Evolutionary conservation across 2,888 invertebrate species (phyloP), one percentile per base, ranked within the genome.

Genomic region (Pterostichus madidus): DNA sequence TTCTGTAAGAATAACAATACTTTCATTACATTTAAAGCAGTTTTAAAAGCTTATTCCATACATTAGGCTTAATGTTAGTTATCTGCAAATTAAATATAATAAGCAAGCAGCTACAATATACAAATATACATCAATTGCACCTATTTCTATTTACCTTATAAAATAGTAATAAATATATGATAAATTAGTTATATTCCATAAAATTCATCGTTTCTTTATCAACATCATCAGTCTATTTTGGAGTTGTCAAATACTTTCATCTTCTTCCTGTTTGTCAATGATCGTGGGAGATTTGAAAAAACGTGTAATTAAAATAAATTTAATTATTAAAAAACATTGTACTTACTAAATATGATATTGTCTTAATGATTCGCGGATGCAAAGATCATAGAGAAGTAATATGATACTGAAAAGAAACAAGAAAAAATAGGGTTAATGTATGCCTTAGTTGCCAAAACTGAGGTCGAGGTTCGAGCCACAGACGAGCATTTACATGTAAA

Each of bases 1-100:
- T 59, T 32, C 7, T n/a, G 3, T 31, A 64, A 31, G 13, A 64
- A 32, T 64, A 24, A 56, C 56, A 56, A 56, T 61, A 61, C 32
- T 61, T 61, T 61, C 31, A 32, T 61, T n/a, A 44, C 39, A 68
- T 15, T 71, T 39, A 3, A 44, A 71, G 68, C 68, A 64, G 13
- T 31, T 32, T 24, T n/a, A 64, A n/a, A 64, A 64, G 64, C 64
- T n/a, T 32, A 10, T 35, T 61, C 61, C n/a, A n/a, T 52, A 39
- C 24, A 24, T n/a, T 13, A 53, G 59, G 24, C 17, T 31, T 31
- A 59, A 64, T 39, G 68, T 68, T 68, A 68, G 68, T 71, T 56
- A 77, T 56, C 77, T 77, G 77, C 56, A 78, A 78, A 78, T 39
- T 24, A 24, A 77, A 77, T 11, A 76, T 11, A 75, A 75, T 52